phyloP scores from a whole-genome alignment of 1,140 invertebrate genomes.

The Theocolax elegans region DNA sequence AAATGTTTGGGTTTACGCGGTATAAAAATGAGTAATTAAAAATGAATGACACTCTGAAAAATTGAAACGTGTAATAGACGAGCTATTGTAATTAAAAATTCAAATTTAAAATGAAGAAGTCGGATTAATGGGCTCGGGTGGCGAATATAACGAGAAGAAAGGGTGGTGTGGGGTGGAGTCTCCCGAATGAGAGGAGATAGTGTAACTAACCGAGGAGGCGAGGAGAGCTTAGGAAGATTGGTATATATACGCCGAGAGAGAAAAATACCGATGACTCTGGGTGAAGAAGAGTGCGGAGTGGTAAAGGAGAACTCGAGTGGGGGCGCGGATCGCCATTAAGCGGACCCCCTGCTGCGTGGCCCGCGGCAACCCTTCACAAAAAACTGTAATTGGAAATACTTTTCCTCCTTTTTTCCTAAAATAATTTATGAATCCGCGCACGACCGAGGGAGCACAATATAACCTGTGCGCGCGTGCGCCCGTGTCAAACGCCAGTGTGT shows the following conservation, averaged over 20 bases:
- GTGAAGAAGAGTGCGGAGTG: conserved; percentile 47
- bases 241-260: no score
- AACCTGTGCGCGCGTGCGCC: conserved; percentile 2
- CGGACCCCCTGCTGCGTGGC: conserved; percentile 66
- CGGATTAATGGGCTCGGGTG: conserved; percentile 32
- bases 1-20: no score
- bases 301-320: conserved; percentile 46
- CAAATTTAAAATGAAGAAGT: conserved; percentile 38
- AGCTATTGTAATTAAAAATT: conserved; percentile 40
- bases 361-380: conserved; percentile 64
- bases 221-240: no score
- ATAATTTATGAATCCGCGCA: conserved; percentile 55
- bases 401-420: conserved; percentile 56
- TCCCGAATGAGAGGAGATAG: no score
- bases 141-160: not conserved
- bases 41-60: no score
- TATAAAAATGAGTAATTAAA: no score
- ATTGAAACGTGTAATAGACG: no score
- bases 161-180: no score
- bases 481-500: no score
- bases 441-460: not conserved
- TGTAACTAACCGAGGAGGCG: no score
- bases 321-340: conserved; percentile 68
- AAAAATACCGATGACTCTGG: conserved; percentile 23
- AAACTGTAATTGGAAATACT: conserved; percentile 67